phyloP scores from a whole-genome alignment of 2,888 invertebrate genomes.

The Limnephilus rhombicus region DNA sequence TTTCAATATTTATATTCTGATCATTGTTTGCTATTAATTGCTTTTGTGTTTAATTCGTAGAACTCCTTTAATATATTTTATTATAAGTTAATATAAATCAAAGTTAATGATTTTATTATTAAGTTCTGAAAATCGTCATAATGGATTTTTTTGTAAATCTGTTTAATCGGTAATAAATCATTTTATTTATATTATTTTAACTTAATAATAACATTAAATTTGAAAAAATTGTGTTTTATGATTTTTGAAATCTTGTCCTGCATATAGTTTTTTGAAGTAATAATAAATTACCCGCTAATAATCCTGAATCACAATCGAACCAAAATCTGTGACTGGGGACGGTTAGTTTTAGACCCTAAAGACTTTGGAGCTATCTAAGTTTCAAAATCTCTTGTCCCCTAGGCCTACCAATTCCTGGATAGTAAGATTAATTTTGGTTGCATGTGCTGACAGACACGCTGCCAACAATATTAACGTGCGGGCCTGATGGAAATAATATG shows the following conservation, averaged over 20 bases:
- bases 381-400: neutral
- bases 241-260: neutral
- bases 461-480: neutral
- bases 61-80: no score
- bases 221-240: no score
- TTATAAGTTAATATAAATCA: no score
- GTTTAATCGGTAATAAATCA: no score
- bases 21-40: no score
- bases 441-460: neutral
- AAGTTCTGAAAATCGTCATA: no score
- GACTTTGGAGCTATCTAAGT: neutral
- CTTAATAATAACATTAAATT: no score
- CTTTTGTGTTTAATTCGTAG: no score
- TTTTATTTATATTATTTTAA: no score
- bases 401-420: neutral
- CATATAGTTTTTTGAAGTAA: neutral
- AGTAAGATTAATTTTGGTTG: neutral
- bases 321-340: neutral
- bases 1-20: no score
- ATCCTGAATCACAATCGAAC: neutral
- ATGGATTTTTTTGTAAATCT: no score
- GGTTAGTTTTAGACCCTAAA: neutral
- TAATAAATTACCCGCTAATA: neutral
- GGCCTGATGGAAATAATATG: neutral
- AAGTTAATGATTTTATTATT: no score